Base-by-base conservation (phyloP, 2,888 invertebrate genomes). In the Chalcosyrphus nemorum region DNA sequence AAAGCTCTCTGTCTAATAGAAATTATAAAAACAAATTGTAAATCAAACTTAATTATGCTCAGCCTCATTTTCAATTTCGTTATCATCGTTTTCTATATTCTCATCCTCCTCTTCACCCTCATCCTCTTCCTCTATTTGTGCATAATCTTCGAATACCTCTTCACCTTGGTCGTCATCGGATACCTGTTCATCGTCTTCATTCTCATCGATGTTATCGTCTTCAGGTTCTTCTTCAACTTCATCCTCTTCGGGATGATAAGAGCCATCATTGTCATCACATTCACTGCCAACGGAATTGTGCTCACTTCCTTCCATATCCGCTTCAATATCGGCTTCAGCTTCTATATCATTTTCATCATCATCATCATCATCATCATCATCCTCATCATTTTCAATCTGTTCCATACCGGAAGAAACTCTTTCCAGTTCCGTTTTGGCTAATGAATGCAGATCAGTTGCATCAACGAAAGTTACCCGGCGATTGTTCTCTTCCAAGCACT, bases 401-500 rank as follows among this genome's bases (percentile, higher is more conserved):
- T 61, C 63, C 13, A 70, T 17, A 0, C 50, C 45, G 5, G 52
- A 66, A 2, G 43, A 57, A 13, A 65, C 21, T 54, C 56, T 72
- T 45, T 80, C 70, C 15, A 57, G 41, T 66, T 81, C 75, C 32
- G 35, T 63, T 75, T 45, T 59, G 15, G 70, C 86, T 63, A 77
- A 29, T 7, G 50, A 7, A 7, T 84, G 84, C 17, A 84, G 17
- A 24, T 84, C 59, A 19, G 50, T 72, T 68, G 81, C 32, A 74
- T 84, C 68, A 38, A 50, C 71, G 5, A 66, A 78, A 45, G 76
- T 77, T 43, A 81, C 72, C 15, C 85, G 24, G 7, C 86, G 45
- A 57, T 86, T 71, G 52, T 86, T 87, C n/a, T 88, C 27, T 84
- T 86, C 86, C 78, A 90, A 77, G 13, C 89, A 89, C 78, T 89